phyloP scores from a whole-genome alignment of 2,113 vertebrate species.

The Campylomormyrus numenius region DNA sequence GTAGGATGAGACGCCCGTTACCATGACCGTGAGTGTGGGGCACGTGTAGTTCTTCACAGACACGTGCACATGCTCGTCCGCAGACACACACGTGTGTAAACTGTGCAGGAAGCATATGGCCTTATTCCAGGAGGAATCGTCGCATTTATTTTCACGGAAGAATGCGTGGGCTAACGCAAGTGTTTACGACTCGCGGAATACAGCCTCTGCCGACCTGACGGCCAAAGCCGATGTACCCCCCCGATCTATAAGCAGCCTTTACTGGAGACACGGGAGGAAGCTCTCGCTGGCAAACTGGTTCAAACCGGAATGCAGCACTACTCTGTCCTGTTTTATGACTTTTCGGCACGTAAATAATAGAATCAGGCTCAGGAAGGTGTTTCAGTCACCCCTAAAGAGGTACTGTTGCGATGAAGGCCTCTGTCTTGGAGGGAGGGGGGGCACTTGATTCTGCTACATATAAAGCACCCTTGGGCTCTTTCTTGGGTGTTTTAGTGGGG shows the following conservation, averaged over 20 bases:
- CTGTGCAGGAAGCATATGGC: not conserved
- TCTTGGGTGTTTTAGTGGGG: not conserved
- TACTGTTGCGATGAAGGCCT: not conserved
- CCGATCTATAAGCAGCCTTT: constrained; percentile 1
- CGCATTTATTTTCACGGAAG: constrained; percentile 19
- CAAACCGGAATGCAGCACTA: not conserved
- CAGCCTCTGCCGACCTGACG: not conserved
- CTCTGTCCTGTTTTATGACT: not conserved
- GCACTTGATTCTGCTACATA: no score
- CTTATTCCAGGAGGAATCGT: not conserved
- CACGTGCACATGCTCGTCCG: not conserved
- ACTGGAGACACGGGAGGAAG: not conserved
- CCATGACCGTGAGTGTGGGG: constrained; percentile 3
- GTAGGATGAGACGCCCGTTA: constrained; percentile 22
- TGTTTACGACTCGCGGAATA: not conserved
- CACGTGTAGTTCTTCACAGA: constrained; percentile 1
- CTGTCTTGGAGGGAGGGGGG: not conserved
- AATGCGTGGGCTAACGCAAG: not conserved
- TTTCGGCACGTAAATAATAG: not conserved
- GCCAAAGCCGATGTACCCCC: not conserved
- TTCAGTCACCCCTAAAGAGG: not conserved
- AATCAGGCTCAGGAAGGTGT: not conserved
- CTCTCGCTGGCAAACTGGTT: not conserved
- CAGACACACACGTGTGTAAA: not conserved
- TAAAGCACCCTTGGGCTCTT: not conserved